Conservation (phyloP, 2,888 invertebrate genomes). For the Ophraella communa region DNA sequence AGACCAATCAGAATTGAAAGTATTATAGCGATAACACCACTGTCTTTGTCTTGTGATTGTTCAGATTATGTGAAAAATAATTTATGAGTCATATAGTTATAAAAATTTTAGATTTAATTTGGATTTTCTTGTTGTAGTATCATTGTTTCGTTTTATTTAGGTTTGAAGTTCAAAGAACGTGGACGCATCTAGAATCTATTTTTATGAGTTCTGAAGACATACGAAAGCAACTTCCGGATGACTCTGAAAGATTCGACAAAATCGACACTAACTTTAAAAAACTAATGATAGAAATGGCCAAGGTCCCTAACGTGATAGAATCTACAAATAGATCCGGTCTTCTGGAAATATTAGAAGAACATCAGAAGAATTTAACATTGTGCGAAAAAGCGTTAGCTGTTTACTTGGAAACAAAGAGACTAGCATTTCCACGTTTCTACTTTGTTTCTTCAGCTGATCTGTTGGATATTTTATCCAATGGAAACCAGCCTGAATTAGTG, state of each 20-base stretch:
- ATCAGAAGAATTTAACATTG: slow-evolving; percentile 85
- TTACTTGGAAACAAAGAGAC: slow-evolving; percentile 93
- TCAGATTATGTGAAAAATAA: too few relatives aligned
- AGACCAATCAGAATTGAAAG: too few relatives aligned
- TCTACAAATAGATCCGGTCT: slow-evolving; percentile 89
- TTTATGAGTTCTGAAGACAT: slow-evolving; percentile 99
- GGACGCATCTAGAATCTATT: slow-evolving; percentile 97
- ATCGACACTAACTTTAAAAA: slow-evolving; percentile 91
- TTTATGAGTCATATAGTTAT: too few relatives aligned
- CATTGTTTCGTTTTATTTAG: background rate
- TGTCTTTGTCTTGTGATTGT: too few relatives aligned
- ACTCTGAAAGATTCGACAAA: slow-evolving; percentile 89
- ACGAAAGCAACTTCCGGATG: slow-evolving; percentile 89
- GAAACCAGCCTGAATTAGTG: slow-evolving; percentile 89
- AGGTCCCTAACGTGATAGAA: slow-evolving; percentile 83
- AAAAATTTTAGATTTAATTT: too few relatives aligned
- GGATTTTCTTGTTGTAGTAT: too few relatives aligned
- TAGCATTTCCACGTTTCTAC: slow-evolving; percentile 95
- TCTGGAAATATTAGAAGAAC: slow-evolving; percentile 76
- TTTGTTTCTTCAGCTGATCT: slow-evolving; percentile 96
- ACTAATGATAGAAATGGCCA: slow-evolving; percentile 77
- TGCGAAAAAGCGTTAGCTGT: slow-evolving; percentile 97
- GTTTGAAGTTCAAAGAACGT: slow-evolving; percentile 83
- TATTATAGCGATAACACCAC: too few relatives aligned
- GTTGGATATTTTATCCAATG: slow-evolving; percentile 92